Base-by-base conservation (phyloP, 2,888 invertebrate genomes). In the Dasypogon diadema region DNA sequence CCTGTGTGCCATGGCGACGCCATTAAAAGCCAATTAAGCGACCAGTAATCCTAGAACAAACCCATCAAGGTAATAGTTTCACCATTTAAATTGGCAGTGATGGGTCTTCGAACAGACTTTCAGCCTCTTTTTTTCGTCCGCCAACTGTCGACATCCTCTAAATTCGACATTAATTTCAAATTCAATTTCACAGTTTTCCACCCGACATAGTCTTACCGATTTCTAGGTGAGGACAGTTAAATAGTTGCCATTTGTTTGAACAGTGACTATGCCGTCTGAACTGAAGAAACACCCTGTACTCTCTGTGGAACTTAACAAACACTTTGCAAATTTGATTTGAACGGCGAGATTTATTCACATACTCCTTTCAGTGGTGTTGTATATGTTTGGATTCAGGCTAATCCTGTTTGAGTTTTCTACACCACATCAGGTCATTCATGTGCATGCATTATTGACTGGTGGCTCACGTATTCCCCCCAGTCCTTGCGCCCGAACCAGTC, bases 31-130 rank as follows among this genome's bases (percentile, higher is more conserved):
- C 58, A 58, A 58, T 58, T 58, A 58, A 58, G 58, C 16, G 58
- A 30, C 26, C 10, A 58, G 30, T 58, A 58, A 58, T 58, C 58
- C 58, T 30, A 58, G 58, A 58, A 58, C 26, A 58, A 58, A 26
- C 58, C 58, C 58, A 58, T 58, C 58, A 58, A 58, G 58, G 58
- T 58, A 58, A 58, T 58, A 58, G 58, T 58, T 58, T 58, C 26
- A n/a, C 58, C 30, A 10, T 22, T 30, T 6, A 58, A 58, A 58
- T 58, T 58, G 58, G 30, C 58, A 58, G 58, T 10, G 58, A 58
- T 58, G 58, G 58, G 26, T 58, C n/a, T 58, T 58, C 30, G 58
- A 58, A 30, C 30, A 16, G 58, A 30, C 12, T 58, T 58, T 16
- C 24, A 30, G 30, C 10, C 30, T 56, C 56, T 12, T 6, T 26